Conservation (phyloP, 2,113 vertebrate genomes). For the Aspidoscelis tigris region DNA sequence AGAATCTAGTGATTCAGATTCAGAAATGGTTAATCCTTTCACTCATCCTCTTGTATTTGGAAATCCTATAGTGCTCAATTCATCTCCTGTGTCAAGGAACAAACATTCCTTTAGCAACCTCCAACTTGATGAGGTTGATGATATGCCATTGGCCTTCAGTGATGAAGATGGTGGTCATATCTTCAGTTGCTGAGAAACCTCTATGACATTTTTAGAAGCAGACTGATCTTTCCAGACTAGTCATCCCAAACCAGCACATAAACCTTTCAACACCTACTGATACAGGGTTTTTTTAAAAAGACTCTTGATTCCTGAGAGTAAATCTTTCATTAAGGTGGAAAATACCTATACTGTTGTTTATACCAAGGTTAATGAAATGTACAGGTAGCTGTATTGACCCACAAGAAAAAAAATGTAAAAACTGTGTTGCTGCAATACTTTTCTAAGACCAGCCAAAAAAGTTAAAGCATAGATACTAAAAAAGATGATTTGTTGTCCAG, state of each 20-base stretch:
- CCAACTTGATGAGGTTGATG: slow-evolving; percentile 82
- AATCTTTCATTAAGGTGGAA: too few relatives aligned
- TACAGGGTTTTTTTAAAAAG: too few relatives aligned
- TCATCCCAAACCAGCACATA: not conserved
- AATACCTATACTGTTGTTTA: too few relatives aligned
- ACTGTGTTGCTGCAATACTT: too few relatives aligned
- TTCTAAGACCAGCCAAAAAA: too few relatives aligned
- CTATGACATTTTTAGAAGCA: not conserved
- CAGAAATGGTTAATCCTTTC: slow-evolving; percentile 76
- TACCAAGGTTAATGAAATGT: too few relatives aligned
- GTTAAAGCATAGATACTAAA: slow-evolving; percentile 30
- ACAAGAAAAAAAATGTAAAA: too few relatives aligned
- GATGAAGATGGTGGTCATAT: slow-evolving; percentile 81
- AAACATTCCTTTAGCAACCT: slow-evolving; percentile 83
- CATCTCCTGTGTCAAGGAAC: slow-evolving; percentile 78
- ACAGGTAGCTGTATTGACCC: too few relatives aligned
- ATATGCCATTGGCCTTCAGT: slow-evolving; percentile 76
- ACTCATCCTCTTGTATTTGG: slow-evolving; percentile 73
- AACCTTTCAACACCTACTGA: slow-evolving; percentile 6
- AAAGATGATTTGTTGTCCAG: slow-evolving; percentile 14
- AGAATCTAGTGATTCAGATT: slow-evolving; percentile 91
- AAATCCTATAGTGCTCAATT: slow-evolving; percentile 73
- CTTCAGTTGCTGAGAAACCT: slow-evolving; percentile 76
- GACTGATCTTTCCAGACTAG: not conserved
- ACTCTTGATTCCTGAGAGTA: too few relatives aligned